These are phyloP conservation scores for Antheraea yamamai DNA, from an alignment of 2,888 invertebrate species.

Conservation along the genomic window DNA sequence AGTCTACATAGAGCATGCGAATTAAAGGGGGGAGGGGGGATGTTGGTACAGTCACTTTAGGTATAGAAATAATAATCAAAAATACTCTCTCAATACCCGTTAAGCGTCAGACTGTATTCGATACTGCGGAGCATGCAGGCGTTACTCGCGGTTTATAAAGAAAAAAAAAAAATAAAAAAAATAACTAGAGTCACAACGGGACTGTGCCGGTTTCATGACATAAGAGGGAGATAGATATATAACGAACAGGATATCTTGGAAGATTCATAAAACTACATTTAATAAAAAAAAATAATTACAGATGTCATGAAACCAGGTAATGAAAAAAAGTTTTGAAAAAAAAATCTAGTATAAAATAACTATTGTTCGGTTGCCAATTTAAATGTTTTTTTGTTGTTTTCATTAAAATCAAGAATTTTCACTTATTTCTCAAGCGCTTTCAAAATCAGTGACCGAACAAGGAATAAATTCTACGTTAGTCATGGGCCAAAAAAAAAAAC, in stretches of 20 bases:
- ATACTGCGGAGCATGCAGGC: conserved; percentile 69
- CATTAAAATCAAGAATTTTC: conserved; percentile 4
- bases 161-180: conserved; percentile 45
- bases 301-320: conserved; percentile 73
- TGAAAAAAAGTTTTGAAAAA: conserved; percentile 59
- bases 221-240: conserved; percentile 35
- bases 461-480: conserved; percentile 62
- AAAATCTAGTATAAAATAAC: conserved; percentile 53
- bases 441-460: conserved; percentile 73
- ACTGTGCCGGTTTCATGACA: conserved; percentile 67
- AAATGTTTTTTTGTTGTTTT: conserved; percentile 12
- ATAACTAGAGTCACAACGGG: conserved; percentile 51
- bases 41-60: conserved; percentile 61
- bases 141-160: conserved; percentile 48
- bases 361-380: conserved; percentile 70
- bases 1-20: conserved; percentile 79
- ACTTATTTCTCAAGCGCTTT: conserved; percentile 1
- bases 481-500: conserved; percentile 65
- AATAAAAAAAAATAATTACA: conserved; percentile 28
- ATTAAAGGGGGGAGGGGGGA: conserved; percentile 52
- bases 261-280: conserved; percentile 38
- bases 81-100: conserved; percentile 46
- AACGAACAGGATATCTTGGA: conserved; percentile 28
- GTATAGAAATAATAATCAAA: conserved; percentile 44
- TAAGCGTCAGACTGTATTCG: conserved; percentile 73